Evolutionary conservation across 2,888 invertebrate genomes (phyloP), one percentile per base, ranked within the genome.

Genomic region (Tigriopus californicus): DNA sequence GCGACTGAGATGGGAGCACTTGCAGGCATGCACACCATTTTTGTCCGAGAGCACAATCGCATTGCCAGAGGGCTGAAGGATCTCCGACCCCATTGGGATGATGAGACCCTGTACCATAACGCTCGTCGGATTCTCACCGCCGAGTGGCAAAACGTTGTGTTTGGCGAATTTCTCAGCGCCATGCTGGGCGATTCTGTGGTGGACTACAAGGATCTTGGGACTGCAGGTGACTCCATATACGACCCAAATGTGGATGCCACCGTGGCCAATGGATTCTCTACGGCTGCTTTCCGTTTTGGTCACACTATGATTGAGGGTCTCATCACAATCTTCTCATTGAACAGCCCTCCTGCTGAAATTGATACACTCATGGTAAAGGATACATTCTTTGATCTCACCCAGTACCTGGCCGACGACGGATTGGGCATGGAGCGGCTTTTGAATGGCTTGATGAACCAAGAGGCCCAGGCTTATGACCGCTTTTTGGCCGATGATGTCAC

Each of bases 401-500:
- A 41, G 18, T 54, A 54, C 15, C 18, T 18, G 41, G 41, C 15
- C 15, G 18, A 33, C 12, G 4, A 33, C 3, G 33, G 33, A 33
- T 8, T 33, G 33, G 33, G 33, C 3, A 25, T 54, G 25, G 90
- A 91, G 70, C 87, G 89, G 70, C 79, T 91, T 53, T 76, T 82
- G 61, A 79, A 90, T 58, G 91, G 91, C 41, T 72, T 90, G 13
- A 76, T 87, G 0, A 82, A 87, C 0, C 88, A 87, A 0, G 88
- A 90, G 0, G 88, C 90, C 85, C 90, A 90, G 71, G 85, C 85
- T 1, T 73, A 91, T 56, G 91, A 91, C 73, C 88, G 89, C 70
- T 89, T 90, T 69, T 85, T 91, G 65, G 89, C 90, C 1, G 88
- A 88, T 0, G 90, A 91, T 75, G 87, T 91, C 1, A 88, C 90